phyloP scores from a whole-genome alignment of 2,888 invertebrate genomes.

The Nomada lathburiana region DNA sequence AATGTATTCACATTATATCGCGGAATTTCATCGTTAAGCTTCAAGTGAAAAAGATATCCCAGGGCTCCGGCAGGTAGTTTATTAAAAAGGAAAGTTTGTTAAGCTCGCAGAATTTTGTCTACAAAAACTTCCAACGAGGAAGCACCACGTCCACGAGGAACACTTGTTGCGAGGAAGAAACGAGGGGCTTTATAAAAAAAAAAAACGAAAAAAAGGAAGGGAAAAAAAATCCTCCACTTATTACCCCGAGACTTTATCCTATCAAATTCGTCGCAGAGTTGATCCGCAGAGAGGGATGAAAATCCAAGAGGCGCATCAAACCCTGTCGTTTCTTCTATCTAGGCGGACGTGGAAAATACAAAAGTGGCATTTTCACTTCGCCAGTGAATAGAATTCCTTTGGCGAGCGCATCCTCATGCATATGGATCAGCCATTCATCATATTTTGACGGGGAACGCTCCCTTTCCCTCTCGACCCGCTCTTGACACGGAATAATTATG shows the following conservation, averaged over 20 bases:
- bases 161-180: background rate
- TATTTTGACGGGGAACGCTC: constrained; percentile 53
- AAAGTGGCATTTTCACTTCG: constrained; percentile 47
- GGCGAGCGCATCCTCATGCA: constrained; percentile 56
- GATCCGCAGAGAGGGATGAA: constrained; percentile 12
- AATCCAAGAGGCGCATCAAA: background rate
- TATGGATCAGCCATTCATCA: constrained; percentile 66
- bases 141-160: background rate
- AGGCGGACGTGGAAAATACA: constrained; percentile 21
- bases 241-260: background rate
- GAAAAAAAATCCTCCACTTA: background rate
- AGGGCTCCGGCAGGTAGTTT: too few species aligned
- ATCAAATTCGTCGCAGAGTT: constrained; percentile 4
- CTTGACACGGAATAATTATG: constrained; percentile 60
- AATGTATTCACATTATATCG: too few species aligned
- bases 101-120: too few species aligned
- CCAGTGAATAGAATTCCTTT: constrained; percentile 40
- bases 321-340: constrained; percentile 20
- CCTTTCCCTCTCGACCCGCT: constrained; percentile 11
- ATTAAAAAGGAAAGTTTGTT: too few species aligned
- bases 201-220: background rate
- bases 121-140: too few species aligned
- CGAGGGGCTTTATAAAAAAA: background rate
- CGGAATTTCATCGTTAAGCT: too few species aligned
- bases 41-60: too few species aligned